Base-by-base conservation (phyloP, 2,113 vertebrate species). In the Gobio gobio region DNA sequence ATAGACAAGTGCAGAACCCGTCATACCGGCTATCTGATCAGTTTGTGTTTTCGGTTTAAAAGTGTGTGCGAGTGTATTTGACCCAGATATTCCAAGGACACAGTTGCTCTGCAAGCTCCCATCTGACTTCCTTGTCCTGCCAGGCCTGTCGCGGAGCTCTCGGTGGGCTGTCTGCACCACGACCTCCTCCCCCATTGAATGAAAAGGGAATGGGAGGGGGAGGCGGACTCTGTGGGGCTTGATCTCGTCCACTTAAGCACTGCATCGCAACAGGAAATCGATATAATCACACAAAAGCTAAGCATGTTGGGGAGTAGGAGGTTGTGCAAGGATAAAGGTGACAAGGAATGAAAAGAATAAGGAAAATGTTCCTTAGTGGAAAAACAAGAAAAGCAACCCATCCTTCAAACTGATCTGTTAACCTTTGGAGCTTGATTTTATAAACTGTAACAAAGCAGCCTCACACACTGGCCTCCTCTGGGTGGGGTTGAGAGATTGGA, bases 271-370 rank as follows among this genome's bases (percentile, higher is more conserved):
- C 87, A 70, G 83, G 80, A 87, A 87, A 90, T 88, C 82, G 2
- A 86, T 88, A 82, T 61, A 81, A 87, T 82, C 83, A 87, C 49
- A 73, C 81, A 88, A 77, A 88, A 79, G 76, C 73, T 91, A 90
- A 91, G 91, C 87, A 68, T 87, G 74, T 88, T 88, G 78, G 18
- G 77, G 47, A 81, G 18, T 14, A 18, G 22, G 77, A 29, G 54
- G 63, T 78, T 64, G 26, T 75, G 36, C 43, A 5, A 14, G 20
- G 40, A 29, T 22, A 76, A 47, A 16, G 16, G 59, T 59, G 26
- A 66, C 26, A 14, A 61, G 47, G 33, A 81, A 29, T 29, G 4
- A 18, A 49, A 66, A 49, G 43, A 66, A 68, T 33, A 1, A 14
- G 26, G 45, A 2, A 66, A 33, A 33, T 47, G 49, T 47, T 20